Evolutionary conservation across 2,113 vertebrate species (phyloP).

Genomic region (Strix aluco): DNA sequence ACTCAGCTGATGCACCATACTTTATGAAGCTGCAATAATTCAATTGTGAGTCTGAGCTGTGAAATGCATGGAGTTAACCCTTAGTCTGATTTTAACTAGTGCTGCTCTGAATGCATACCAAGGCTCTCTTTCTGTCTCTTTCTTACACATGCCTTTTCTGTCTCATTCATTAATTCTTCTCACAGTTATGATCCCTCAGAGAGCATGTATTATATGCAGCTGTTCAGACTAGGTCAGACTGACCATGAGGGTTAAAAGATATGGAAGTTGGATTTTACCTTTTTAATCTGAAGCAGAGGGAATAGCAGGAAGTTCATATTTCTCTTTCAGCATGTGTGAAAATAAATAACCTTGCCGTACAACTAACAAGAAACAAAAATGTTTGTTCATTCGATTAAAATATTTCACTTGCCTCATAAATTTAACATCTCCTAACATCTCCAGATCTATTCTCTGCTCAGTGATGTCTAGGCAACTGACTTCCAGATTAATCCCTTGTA

Average conservation of each 20-base stretch:
- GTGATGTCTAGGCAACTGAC: slow-evolving; percentile 1
- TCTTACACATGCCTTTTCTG: background rate
- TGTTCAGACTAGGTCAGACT: background rate
- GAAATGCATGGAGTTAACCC: background rate
- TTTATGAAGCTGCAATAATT: background rate
- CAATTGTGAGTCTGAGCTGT: background rate
- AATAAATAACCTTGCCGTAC: background rate
- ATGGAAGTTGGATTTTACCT: background rate
- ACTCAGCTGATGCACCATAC: background rate
- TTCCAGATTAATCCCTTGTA: background rate
- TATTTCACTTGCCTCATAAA: background rate
- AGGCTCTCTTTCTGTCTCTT: background rate
- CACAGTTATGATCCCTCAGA: background rate
- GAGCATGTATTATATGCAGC: background rate
- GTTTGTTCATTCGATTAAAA: background rate
- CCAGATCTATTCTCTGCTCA: background rate
- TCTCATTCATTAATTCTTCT: background rate
- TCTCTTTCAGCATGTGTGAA: background rate
- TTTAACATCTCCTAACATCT: background rate
- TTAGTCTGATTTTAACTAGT: background rate
- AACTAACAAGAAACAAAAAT: background rate
- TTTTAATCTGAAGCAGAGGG: background rate
- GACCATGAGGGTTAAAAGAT: background rate
- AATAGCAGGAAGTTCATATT: background rate
- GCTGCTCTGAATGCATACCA: background rate